These are phyloP conservation scores for Chiloscyllium punctatum DNA, from an alignment of 2,797 vertebrate genomes.

Conservation along the genomic window DNA sequence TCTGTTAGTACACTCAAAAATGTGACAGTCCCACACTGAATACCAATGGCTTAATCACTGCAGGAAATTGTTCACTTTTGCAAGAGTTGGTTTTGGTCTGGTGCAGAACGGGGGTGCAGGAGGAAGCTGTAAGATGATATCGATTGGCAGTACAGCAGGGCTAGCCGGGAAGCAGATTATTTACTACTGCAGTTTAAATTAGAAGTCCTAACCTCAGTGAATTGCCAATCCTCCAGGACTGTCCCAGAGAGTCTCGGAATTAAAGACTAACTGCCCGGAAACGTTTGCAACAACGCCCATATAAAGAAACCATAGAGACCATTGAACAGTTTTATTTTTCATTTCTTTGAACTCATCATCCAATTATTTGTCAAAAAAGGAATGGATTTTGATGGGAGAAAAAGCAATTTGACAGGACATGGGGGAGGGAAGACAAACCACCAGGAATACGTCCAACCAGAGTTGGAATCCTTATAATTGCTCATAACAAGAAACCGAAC, in stretches of 20 bases:
- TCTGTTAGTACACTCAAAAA: background rate
- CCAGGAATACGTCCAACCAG: background rate
- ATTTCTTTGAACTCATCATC: background rate
- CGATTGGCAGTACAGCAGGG: background rate
- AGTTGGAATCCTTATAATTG: background rate
- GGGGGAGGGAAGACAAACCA: background rate
- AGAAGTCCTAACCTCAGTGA: background rate
- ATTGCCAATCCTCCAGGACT: background rate
- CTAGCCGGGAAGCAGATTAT: background rate
- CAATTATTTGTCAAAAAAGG: background rate
- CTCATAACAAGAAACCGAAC: background rate
- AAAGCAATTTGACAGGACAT: background rate
- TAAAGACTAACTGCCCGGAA: background rate
- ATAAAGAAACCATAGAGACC: background rate
- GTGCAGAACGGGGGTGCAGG: background rate
- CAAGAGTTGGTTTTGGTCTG: background rate
- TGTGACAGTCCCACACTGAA: background rate
- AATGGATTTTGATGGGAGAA: background rate
- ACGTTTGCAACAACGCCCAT: background rate
- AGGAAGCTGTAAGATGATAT: background rate
- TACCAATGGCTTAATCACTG: background rate
- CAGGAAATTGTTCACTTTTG: background rate
- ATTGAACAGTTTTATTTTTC: background rate
- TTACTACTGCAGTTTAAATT: background rate
- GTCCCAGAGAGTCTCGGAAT: background rate